These are phyloP conservation scores for Rhincodon typus DNA, from an alignment of 2,797 vertebrate species.

Conservation along the genomic window DNA sequence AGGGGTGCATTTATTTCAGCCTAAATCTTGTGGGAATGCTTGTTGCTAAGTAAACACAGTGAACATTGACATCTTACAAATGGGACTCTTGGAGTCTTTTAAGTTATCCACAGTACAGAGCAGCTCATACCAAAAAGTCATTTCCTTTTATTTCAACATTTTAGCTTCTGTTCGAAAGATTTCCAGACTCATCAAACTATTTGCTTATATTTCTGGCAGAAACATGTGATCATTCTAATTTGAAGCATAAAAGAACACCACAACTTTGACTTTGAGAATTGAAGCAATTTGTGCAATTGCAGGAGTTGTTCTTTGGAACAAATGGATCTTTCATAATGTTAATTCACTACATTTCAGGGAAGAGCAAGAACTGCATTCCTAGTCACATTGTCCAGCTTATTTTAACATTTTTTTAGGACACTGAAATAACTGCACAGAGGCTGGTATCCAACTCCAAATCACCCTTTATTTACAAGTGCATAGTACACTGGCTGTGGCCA, in stretches of 20 bases:
- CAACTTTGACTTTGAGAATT: neutral
- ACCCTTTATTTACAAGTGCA: too few species aligned
- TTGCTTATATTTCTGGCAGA: neutral
- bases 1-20: neutral
- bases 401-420: neutral
- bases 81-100: neutral
- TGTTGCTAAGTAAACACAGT: neutral
- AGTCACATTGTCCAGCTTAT: neutral
- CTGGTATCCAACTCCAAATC: too few species aligned
- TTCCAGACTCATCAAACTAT: neutral
- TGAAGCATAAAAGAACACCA: neutral
- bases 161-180: neutral
- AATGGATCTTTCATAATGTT: too few species aligned
- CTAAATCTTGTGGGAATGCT: neutral
- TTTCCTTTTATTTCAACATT: neutral
- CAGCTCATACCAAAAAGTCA: too few species aligned
- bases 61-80: neutral
- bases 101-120: neutral
- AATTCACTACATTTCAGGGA: neutral
- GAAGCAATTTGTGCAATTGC: neutral
- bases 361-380: neutral
- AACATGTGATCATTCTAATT: neutral
- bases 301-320: neutral
- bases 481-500: too few species aligned
- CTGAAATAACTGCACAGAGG: too few species aligned